Conservation (phyloP, 1,140 invertebrate genomes). For the Neelides sp. region DNA sequence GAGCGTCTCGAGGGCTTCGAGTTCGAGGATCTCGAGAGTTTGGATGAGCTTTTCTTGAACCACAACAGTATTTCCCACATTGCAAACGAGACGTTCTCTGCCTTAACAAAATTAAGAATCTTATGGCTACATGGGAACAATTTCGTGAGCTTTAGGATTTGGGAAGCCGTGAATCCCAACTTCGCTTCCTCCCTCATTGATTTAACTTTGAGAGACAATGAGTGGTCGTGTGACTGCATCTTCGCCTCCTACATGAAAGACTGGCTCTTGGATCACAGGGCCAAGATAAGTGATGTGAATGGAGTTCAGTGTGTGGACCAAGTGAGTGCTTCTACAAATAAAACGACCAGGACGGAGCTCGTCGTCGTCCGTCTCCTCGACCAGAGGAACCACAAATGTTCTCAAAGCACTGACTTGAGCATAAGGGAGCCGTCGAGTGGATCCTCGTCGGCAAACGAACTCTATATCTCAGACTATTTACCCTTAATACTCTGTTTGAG, state of each 20-base stretch:
- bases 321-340: conserved; percentile 6
- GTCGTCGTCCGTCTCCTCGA: conserved; percentile 25
- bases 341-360: conserved; percentile 18
- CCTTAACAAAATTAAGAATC: conserved; percentile 53
- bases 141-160: conserved; percentile 57
- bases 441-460: conserved; percentile 6
- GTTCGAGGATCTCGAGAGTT: conserved; percentile 54
- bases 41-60: conserved; percentile 51
- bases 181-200: conserved; percentile 54
- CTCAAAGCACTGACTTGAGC: conserved; percentile 26
- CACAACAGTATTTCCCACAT: conserved; percentile 56
- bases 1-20: conserved; percentile 65
- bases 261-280: conserved; percentile 45
- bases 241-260: conserved; percentile 64
- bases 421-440: conserved; percentile 16
- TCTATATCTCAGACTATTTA: conserved; percentile 14
- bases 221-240: conserved; percentile 77
- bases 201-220: conserved; percentile 60
- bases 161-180: conserved; percentile 48
- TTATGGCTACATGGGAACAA: conserved; percentile 64
- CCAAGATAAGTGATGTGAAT: conserved; percentile 24
- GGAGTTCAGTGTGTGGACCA: conserved; percentile 29
- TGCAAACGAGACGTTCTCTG: conserved; percentile 61
- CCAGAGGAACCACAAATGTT: conserved; percentile 21
- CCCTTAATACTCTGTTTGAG: conserved; percentile 16